Evolutionary conservation across 2,888 invertebrate species (phyloP).

Genomic region (Lycocerus yunnanus): DNA sequence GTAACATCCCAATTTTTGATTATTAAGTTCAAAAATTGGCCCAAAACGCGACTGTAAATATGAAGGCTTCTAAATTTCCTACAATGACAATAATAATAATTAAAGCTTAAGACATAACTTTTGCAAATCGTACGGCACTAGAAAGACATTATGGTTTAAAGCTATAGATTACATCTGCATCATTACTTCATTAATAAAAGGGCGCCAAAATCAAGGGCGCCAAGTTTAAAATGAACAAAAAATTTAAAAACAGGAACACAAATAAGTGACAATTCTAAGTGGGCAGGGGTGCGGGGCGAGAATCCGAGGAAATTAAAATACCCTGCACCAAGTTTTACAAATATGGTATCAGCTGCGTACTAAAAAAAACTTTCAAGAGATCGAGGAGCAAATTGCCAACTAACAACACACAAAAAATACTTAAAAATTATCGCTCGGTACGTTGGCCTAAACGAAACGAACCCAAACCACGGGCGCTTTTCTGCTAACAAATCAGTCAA

Average conservation of each 20-base stretch:
- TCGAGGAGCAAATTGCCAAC: background rate
- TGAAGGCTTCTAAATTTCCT: background rate
- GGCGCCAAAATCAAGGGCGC: background rate
- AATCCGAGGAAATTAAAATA: background rate
- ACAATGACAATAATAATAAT: background rate
- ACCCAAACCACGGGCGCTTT: background rate
- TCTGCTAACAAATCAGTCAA: background rate
- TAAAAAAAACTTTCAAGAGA: background rate
- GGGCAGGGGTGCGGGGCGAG: background rate
- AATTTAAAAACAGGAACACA: background rate
- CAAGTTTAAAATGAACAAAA: background rate
- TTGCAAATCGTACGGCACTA: background rate
- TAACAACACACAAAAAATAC: background rate
- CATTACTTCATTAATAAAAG: background rate
- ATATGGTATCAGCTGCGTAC: background rate
- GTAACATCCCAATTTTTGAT: background rate
- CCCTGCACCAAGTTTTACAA: background rate
- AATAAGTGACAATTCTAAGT: background rate
- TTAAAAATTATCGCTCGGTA: background rate
- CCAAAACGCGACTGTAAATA: background rate
- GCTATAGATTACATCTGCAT: constrained; percentile 12
- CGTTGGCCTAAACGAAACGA: background rate
- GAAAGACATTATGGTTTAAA: constrained; percentile 28
- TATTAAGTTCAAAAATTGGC: background rate
- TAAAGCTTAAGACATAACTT: background rate